Evolutionary conservation across 2,888 invertebrate genomes (phyloP), one percentile per base, ranked within the genome.

Genomic region (Dynastes hyllus): DNA sequence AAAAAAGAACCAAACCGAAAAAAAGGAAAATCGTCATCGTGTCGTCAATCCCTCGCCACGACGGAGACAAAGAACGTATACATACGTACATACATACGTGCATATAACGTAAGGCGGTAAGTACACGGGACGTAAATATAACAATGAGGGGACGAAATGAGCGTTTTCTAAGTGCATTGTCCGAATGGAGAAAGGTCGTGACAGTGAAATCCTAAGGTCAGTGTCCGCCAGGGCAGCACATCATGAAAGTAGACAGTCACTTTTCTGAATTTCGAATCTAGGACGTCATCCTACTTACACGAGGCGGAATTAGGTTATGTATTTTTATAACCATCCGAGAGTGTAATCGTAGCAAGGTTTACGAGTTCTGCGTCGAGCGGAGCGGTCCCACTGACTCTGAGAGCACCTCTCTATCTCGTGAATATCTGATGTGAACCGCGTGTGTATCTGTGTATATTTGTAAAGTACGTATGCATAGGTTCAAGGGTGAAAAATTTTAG

Each of bases 291-390:
- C 83, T 83, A 83, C 83, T 84, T 83, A 80, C 55, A 58, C 83
- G 79, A 78, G 81, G 55, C 76, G 84, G 85, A 86, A 87, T 86
- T 86, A 85, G 86, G 86, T 86, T 86, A 85, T 82, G 82, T 84
- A 83, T 86, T 85, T 85, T 85, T 83, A 82, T 82, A 81, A 81
- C 81, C 80, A 82, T 78, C 81, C 69, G 61, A 80, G 55, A 58
- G 55, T 58, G 77, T 67, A 81, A 80, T 77, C 77, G 80, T 82
- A 82, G 82, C 81, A 80, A 80, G 82, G 83, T 75, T 81, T 81
- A 82, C 81, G 80, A 82, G 79, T 81, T 81, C 79, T 73, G 78
- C 78, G 71, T 63, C 80, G 82, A 81, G 61, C 71, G 58, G 82
- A 80, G 45, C 71, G 58, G 22, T 27, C 8, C 32, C 32, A 29